Evolutionary conservation across 1,140 invertebrate genomes (phyloP).

Genomic region (Atta colombica): DNA sequence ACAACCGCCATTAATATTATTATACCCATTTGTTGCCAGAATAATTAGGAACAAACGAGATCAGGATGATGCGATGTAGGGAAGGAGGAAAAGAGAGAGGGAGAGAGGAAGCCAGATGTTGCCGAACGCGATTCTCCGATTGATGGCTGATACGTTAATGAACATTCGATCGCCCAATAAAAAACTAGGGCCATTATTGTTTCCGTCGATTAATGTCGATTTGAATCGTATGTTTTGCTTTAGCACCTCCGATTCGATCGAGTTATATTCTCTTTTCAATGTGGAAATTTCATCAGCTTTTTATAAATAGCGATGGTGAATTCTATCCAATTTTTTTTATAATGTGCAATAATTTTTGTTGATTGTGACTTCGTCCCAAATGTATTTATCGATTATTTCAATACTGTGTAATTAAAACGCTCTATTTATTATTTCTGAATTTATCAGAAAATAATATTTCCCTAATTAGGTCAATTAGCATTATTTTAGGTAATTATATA

Average conservation of each 20-base stretch:
- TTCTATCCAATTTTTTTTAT: conserved; percentile 37
- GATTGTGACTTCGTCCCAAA: background rate
- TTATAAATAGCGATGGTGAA: conserved; percentile 8
- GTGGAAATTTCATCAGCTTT: conserved; percentile 47
- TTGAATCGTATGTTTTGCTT: conserved; percentile 59
- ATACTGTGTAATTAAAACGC: conserved; percentile 30
- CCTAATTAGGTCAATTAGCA: conserved; percentile 12
- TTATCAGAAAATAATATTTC: conserved; percentile 38
- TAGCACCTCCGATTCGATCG: conserved; percentile 15
- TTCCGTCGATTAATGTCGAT: conserved; percentile 57
- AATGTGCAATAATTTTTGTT: conserved; percentile 43
- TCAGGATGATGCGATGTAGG: background rate
- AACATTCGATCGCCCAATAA: conserved; percentile 60
- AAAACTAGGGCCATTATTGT: conserved; percentile 55
- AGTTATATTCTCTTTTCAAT: conserved; percentile 32
- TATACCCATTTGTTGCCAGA: conserved; percentile 56
- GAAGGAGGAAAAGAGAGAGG: background rate
- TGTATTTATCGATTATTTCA: conserved; percentile 41
- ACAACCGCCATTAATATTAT: conserved; percentile 51
- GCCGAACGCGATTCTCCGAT: conserved; percentile 32
- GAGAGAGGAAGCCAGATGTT: conserved; percentile 45
- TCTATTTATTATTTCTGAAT: conserved; percentile 31
- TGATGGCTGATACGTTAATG: conserved; percentile 70
- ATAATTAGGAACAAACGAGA: conserved; percentile 56
- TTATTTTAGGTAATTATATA: conserved; percentile 25